Evolutionary conservation across 2,797 vertebrate genomes (phyloP).

Genomic region (Graptemys geographica): DNA sequence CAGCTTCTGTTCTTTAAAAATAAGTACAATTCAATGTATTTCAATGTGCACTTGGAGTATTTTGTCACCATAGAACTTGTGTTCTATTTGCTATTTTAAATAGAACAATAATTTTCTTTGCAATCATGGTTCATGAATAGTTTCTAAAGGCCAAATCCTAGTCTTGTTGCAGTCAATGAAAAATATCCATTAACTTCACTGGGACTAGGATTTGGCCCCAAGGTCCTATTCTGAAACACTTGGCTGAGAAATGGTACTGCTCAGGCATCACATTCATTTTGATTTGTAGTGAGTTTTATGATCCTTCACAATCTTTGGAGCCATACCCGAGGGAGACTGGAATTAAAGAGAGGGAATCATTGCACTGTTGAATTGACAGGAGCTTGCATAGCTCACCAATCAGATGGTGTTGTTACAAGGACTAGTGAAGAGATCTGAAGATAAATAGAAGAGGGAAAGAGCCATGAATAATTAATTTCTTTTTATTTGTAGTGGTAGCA

Average conservation of each 20-base stretch:
- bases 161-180: conserved; percentile 26
- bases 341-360: neutral
- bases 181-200: conserved; percentile 31
- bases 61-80: conserved; percentile 60
- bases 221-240: conserved; percentile 5
- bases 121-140: conserved; percentile 7
- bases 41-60: conserved; percentile 51
- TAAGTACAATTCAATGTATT: conserved; percentile 60
- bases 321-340: neutral
- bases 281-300: neutral
- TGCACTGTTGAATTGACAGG: neutral
- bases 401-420: neutral
- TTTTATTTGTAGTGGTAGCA: neutral
- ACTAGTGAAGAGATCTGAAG: neutral
- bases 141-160: conserved; percentile 20
- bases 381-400: neutral
- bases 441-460: neutral
- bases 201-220: neutral
- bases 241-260: neutral
- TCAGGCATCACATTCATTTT: neutral
- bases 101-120: conserved; percentile 7
- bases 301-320: neutral
- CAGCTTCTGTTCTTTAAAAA: conserved; percentile 35
- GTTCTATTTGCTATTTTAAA: conserved; percentile 25
- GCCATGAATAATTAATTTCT: neutral